phyloP scores from a whole-genome alignment of 2,797 vertebrate genomes.

The Silurus aristotelis region DNA sequence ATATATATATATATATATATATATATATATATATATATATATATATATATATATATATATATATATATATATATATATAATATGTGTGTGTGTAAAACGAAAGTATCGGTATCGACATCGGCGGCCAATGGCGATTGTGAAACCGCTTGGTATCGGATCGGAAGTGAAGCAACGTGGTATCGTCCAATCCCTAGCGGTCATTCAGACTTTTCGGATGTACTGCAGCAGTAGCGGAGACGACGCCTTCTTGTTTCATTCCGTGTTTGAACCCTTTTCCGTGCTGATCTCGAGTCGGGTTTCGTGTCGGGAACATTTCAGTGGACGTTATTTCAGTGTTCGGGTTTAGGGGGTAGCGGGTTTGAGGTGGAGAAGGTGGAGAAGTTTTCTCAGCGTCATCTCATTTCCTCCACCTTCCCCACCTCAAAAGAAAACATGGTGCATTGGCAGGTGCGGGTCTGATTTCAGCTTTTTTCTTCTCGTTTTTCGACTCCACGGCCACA shows the following conservation, averaged over 20 bases:
- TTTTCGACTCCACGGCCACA: slow-evolving; percentile 45
- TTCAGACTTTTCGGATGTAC: not conserved
- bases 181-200: not conserved
- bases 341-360: not conserved
- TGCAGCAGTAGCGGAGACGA: not conserved
- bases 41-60: too few species aligned
- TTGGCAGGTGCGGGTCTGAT: slow-evolving; percentile 33
- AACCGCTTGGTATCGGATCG: too few species aligned
- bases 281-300: not conserved
- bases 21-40: too few species aligned
- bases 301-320: too few species aligned
- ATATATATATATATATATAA: too few species aligned
- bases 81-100: too few species aligned
- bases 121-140: too few species aligned
- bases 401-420: slow-evolving; percentile 8
- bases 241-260: not conserved
- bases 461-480: not conserved
- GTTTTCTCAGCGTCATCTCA: not conserved
- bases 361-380: not conserved
- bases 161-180: too few species aligned
- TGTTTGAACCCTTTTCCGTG: not conserved
- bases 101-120: too few species aligned
- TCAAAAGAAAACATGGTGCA: slow-evolving; percentile 47
- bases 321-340: not conserved
- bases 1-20: too few species aligned